These are phyloP conservation scores for Teinopalpus imperialis DNA, from an alignment of 2,888 invertebrate genomes.

Conservation along the genomic window DNA sequence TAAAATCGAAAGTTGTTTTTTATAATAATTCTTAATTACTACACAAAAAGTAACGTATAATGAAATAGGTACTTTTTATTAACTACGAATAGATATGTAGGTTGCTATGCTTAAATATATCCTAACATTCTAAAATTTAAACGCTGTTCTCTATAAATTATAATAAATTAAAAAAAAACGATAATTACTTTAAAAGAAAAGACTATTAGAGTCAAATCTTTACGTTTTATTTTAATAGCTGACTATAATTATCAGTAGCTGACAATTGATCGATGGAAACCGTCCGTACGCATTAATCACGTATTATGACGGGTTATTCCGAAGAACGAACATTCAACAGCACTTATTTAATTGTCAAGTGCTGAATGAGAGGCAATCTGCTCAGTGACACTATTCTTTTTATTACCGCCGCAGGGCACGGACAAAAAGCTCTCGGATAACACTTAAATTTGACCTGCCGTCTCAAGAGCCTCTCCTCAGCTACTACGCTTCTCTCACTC, in stretches of 20 bases:
- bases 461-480: constrained; percentile 63
- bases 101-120: too few relatives aligned
- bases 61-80: too few relatives aligned
- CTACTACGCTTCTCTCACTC: constrained; percentile 63
- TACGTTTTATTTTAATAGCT: constrained; percentile 54
- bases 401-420: constrained; percentile 66
- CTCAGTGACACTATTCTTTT: constrained; percentile 78
- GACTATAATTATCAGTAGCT: constrained; percentile 74
- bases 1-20: too few relatives aligned
- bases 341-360: constrained; percentile 79
- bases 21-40: too few relatives aligned
- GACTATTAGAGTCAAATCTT: constrained; percentile 10
- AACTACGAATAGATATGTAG: too few relatives aligned
- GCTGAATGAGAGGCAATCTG: constrained; percentile 77
- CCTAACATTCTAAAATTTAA: too few relatives aligned
- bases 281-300: constrained; percentile 66
- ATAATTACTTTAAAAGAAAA: too few relatives aligned
- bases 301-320: constrained; percentile 68
- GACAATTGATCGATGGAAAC: constrained; percentile 73
- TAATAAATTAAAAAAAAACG: too few relatives aligned
- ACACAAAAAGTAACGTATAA: too few relatives aligned
- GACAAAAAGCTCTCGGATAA: constrained; percentile 72
- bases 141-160: too few relatives aligned
- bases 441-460: constrained; percentile 70
- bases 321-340: constrained; percentile 65